These are phyloP conservation scores for Tachystola acroxantha DNA, from an alignment of 2,888 invertebrate genomes.

Conservation along the genomic window DNA sequence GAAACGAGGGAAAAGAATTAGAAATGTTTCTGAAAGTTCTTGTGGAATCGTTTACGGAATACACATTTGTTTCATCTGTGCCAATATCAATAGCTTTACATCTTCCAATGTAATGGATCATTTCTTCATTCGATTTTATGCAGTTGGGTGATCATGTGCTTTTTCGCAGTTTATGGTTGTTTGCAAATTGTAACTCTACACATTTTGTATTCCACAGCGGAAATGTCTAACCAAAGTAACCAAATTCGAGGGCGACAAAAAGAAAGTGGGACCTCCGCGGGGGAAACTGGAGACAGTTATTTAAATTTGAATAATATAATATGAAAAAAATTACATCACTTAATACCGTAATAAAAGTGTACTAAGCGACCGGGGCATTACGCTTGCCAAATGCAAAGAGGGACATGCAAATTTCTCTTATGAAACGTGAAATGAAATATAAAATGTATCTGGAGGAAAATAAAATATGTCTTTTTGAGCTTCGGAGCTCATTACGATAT, in stretches of 20 bases:
- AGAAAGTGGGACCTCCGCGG: conserved; percentile 63
- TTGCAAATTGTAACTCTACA: conserved; percentile 28
- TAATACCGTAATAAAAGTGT: conserved; percentile 80
- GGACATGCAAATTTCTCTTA: conserved; percentile 71
- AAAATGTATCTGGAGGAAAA: conserved; percentile 69
- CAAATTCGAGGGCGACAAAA: conserved; percentile 69
- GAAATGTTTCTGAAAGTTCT: background rate
- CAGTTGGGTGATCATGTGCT: no score
- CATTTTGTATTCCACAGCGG: conserved; percentile 35
- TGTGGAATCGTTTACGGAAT: no score
- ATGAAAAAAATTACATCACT: conserved; percentile 80
- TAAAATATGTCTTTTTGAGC: conserved; percentile 68
- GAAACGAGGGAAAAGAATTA: conserved; percentile 4
- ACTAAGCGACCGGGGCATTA: conserved; percentile 77
- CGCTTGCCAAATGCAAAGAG: conserved; percentile 67
- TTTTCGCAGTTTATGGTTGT: background rate
- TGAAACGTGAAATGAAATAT: conserved; percentile 78
- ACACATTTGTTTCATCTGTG: background rate
- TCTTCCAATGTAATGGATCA: no score
- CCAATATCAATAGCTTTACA: background rate
- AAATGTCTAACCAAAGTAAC: conserved; percentile 68
- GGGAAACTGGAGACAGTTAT: conserved; percentile 79
- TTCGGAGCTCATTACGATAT: conserved; percentile 71
- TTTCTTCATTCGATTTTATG: no score
- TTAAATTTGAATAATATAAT: conserved; percentile 80